Conservation (phyloP, 30 jellyfish, hydroid and myxozoan genomes). For the Catostylus mosaicus region DNA sequence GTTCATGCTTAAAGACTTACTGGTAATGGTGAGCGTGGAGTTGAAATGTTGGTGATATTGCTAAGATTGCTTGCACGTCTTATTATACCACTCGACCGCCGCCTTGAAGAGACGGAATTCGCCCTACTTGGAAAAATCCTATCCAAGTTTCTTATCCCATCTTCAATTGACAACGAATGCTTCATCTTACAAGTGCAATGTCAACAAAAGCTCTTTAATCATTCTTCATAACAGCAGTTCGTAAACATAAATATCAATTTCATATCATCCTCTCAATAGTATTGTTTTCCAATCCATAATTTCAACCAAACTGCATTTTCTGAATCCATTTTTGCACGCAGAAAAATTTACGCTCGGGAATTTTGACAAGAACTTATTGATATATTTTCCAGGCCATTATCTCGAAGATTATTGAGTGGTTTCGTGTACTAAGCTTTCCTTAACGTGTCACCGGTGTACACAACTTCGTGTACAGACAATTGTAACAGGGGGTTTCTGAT, state of each 20-base stretch:
- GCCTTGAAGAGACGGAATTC: slow-evolving; percentile 22
- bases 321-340: neutral
- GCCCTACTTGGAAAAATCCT: slow-evolving; percentile 50
- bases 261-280: too few species aligned
- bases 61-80: slow-evolving; percentile 58
- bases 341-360: neutral
- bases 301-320: too few species aligned
- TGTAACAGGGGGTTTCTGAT: neutral
- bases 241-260: neutral
- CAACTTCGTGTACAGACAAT: neutral
- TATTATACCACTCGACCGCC: slow-evolving; percentile 28
- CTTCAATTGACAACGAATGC: slow-evolving; percentile 25
- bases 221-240: neutral
- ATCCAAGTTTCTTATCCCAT: slow-evolving; percentile 54
- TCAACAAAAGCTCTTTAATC: neutral
- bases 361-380: neutral
- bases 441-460: neutral
- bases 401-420: neutral
- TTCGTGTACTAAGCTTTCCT: slow-evolving; percentile 5
- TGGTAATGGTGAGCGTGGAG: slow-evolving; percentile 58
- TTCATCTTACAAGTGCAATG: slow-evolving; percentile 6
- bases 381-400: too few species aligned
- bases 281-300: too few species aligned
- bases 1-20: slow-evolving; percentile 33
- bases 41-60: slow-evolving; percentile 4